phyloP scores from a whole-genome alignment of 2,113 vertebrate genomes.

The Pachypanchax playfairii region DNA sequence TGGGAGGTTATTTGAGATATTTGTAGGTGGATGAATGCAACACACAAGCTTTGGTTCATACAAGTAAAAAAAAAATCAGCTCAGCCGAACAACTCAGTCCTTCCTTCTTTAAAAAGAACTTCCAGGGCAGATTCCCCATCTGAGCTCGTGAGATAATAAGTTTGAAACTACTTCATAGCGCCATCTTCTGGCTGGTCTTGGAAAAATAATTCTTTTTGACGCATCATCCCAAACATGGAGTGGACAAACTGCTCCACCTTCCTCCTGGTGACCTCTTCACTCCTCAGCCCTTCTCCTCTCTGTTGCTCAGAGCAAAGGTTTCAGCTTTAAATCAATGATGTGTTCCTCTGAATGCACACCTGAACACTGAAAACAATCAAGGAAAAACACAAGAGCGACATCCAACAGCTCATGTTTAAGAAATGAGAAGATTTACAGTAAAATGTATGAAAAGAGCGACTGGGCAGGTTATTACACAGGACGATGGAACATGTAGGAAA shows the following conservation, averaged over 20 bases:
- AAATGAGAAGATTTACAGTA: neutral
- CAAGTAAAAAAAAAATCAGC: conserved; percentile 1
- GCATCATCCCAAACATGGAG: conserved; percentile 34
- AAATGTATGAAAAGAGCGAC: neutral
- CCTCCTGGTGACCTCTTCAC: conserved; percentile 29
- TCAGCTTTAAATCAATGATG: conserved; percentile 44
- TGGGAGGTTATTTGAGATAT: conserved; percentile 4
- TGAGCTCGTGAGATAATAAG: conserved; percentile 8
- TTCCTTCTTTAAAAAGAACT: neutral
- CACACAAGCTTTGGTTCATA: neutral
- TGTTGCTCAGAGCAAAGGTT: conserved; percentile 26
- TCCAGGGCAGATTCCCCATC: conserved; percentile 18
- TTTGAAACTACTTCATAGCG: conserved; percentile 43
- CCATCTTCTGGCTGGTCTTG: conserved; percentile 66
- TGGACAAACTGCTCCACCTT: conserved; percentile 31
- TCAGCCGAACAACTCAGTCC: conserved; percentile 8
- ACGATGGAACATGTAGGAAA: neutral
- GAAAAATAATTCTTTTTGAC: conserved; percentile 24
- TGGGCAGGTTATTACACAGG: neutral
- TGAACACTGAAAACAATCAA: conserved; percentile 20
- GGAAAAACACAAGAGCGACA: conserved; percentile 23
- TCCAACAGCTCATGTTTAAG: conserved; percentile 14
- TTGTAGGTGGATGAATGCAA: conserved; percentile 12
- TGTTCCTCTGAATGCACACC: conserved; percentile 39
- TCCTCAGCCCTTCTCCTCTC: conserved; percentile 20